phyloP scores from a whole-genome alignment of 2,113 vertebrate genomes.

The Xenopus borealis region DNA sequence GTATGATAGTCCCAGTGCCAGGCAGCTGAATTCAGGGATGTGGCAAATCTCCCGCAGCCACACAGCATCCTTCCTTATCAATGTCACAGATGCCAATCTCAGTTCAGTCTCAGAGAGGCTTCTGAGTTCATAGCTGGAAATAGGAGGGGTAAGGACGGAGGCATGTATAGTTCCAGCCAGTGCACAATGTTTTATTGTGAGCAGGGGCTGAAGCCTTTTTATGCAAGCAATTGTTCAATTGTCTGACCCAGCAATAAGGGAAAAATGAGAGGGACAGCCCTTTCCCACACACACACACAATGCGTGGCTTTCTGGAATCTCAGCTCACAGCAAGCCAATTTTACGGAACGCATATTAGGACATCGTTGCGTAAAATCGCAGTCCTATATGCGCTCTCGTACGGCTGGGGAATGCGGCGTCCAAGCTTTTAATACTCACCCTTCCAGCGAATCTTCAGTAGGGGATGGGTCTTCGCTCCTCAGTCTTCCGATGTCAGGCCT shows the following conservation, averaged over 20 bases:
- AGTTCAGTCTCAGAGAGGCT: neutral
- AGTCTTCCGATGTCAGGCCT: no score
- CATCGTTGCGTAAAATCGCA: no score
- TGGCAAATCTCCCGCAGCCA: no score
- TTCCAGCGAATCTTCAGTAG: no score
- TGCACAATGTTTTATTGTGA: constrained; percentile 14
- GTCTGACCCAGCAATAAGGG: constrained; percentile 8
- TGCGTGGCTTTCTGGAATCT: constrained; percentile 1
- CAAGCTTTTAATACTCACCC: no score
- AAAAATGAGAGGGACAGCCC: neutral
- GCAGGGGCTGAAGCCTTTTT: neutral
- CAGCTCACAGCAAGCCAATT: no score
- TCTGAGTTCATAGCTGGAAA: neutral
- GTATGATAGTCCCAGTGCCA: neutral
- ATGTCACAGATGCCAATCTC: no score
- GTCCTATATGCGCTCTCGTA: no score
- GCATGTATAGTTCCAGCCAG: neutral
- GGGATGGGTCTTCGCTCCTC: no score
- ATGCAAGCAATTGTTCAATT: constrained; percentile 28
- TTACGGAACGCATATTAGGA: no score
- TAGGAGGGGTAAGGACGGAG: neutral
- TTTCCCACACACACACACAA: constrained; percentile 4
- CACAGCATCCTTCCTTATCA: no score
- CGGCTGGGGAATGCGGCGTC: no score
- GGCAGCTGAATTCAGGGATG: neutral